Evolutionary conservation across 64 coral and sea anemone species (phyloP), one percentile per base, ranked within the genome.

Genomic region (Hydrozoanthus tunicans): DNA sequence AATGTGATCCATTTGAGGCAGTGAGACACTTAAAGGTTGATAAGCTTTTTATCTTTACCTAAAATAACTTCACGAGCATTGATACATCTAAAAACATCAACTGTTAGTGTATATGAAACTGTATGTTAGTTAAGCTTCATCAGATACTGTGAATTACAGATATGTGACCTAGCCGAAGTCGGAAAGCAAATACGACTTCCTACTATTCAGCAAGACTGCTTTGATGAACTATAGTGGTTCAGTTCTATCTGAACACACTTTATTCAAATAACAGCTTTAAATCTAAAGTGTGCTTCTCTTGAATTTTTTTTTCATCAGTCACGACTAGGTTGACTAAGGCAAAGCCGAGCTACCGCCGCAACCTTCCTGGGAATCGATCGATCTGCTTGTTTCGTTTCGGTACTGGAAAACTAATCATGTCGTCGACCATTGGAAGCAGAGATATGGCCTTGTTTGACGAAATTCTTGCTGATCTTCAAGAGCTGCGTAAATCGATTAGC

Each of bases 361-460:
- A 51, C 13, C 26, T 14, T 23, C 20, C 58, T 11, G 59, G 63
- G 23, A 62, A 15, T 11, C 32, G 32, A 43, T 43, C 32, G 32
- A 14, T 9, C 32, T 13, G 60, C 9, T 62, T 24, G 3, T 5
- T 32, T 59, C 14, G 13, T 24, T 20, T 56, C 9, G 6, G 5
- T 12, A 1, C 10, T 53, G 51, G 6, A 15, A 85, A 85, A 52
- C 9, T 82, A 58, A 23, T 7, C 5, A 88, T 88, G 84, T 17
- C 56, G 11, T 73, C 84, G 3, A 43, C n/a, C 20, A 25, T 43
- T 27, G 32, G 32, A 43, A 74, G 13, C n/a, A 73, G 15, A 13
- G 83, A 88, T 17, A 15, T 51, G 12, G 69, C 20, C 6, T 56
- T 74, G 4, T 57, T 86, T 58, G 84, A 88, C 59, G 51, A 75